Evolutionary conservation across 2,797 vertebrate species (phyloP), one percentile per base, ranked within the genome.

Genomic region (Enteromius argenteus): DNA sequence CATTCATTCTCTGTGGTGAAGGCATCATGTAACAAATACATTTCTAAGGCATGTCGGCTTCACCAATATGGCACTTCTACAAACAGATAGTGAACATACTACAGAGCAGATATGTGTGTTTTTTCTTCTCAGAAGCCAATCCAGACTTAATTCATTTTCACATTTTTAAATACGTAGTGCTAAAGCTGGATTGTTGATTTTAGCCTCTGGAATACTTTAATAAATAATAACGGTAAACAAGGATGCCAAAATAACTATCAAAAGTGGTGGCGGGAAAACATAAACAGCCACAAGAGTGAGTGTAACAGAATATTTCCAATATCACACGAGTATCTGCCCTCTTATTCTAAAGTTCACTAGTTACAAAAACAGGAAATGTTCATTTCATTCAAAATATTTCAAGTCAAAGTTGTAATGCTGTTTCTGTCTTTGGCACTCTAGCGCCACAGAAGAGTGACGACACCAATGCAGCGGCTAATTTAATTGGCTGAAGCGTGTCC

Each of bases 401-500:
- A 75, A 81, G 80, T 71, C 21, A 23, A 8, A 15, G 35, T 35
- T 42, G 37, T 81, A 72, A 81, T 81, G 68, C 68, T 7, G 39
- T 72, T 58, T 81, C 35, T 27, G 44, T 67, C 35, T 83, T 83
- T 83, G 81, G 37, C 62, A 19, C 39, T 32, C 23, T 30, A 71
- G 42, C 32, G 37, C 39, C 23, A 42, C 23, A 32, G 13, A 64
- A 39, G 37, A 15, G 15, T 14, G 14, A 56, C 19, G 60, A 81
- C 51, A 32, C 49, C 1, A 14, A 39, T 3, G 23, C 32, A 51
- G 32, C n/a, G 23, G 46, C 13, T 35, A 0, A 3, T 85, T 90
- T 94, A 96, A 86, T 95, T 93, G 60, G 92, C 76, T 0, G 91
- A 91, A 0, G 92, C 85, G 87, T 95, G 96, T 64, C 95, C 94